Evolutionary conservation across 2,113 vertebrate species (phyloP).

Genomic region (Corvus moneduloides): DNA sequence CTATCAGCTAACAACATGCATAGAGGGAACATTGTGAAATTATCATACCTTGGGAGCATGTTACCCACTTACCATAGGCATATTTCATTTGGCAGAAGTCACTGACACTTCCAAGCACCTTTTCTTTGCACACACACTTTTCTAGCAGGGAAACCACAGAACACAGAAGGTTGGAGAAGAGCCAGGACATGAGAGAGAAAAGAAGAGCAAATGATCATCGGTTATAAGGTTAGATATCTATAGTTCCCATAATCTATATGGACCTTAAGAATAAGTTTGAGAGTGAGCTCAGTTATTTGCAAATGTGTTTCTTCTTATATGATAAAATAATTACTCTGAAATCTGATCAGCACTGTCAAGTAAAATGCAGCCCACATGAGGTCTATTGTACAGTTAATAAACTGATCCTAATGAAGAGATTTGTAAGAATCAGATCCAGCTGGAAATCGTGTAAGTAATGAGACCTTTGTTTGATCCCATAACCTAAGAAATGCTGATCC

Average conservation of each 20-base stretch:
- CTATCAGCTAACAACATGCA: not conserved
- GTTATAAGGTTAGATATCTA: not conserved
- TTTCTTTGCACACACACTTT: slow-evolving; percentile 89
- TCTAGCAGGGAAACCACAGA: slow-evolving; percentile 65
- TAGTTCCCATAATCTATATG: not conserved
- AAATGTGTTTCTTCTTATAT: slow-evolving; percentile 2
- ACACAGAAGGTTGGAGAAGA: not conserved
- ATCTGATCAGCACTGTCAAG: not conserved
- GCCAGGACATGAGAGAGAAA: not conserved
- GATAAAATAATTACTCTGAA: not conserved
- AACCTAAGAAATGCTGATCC: not conserved
- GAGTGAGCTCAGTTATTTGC: slow-evolving; percentile 11
- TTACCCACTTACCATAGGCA: slow-evolving; percentile 79
- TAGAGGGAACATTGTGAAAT: not conserved
- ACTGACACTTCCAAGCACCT: slow-evolving; percentile 73
- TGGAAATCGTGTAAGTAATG: not conserved
- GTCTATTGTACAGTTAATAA: not conserved
- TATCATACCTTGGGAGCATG: not conserved
- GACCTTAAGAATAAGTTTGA: not conserved
- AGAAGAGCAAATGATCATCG: not conserved
- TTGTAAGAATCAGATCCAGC: slow-evolving; percentile 4
- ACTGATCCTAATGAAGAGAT: not conserved
- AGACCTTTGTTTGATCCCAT: not conserved
- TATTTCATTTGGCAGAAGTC: slow-evolving; percentile 87
- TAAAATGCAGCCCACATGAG: not conserved